Evolutionary conservation across 2,797 vertebrate species (phyloP).

Genomic region (Podargus strigoides): DNA sequence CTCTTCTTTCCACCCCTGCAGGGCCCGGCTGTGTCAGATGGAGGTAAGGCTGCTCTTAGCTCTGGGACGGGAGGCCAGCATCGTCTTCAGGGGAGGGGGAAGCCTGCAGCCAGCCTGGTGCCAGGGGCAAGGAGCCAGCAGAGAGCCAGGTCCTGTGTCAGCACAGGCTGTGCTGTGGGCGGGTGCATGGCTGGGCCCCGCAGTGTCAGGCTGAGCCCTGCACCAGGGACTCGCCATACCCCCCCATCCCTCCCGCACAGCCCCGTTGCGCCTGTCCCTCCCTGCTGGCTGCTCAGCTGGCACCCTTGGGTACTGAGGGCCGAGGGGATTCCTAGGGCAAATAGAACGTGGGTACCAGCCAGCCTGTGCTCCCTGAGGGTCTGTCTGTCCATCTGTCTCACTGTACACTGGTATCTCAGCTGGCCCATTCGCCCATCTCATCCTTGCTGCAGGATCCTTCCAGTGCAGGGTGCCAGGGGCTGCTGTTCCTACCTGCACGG

Average conservation of each 20-base stretch:
- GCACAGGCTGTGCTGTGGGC: background rate
- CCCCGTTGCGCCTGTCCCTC: background rate
- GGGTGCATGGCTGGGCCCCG: accelerated
- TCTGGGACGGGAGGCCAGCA: background rate
- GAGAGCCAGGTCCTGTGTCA: background rate
- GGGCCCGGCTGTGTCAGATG: slow-evolving; percentile 92
- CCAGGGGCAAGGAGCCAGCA: background rate
- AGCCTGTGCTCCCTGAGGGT: background rate
- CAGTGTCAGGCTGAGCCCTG: background rate
- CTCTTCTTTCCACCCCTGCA: slow-evolving; percentile 65
- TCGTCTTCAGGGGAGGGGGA: background rate
- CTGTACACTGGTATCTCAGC: background rate
- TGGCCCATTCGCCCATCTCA: accelerated
- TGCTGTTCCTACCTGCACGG: background rate
- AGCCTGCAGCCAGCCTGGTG: background rate
- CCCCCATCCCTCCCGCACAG: accelerated
- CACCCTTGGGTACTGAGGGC: background rate
- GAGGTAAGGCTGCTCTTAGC: slow-evolving; percentile 82
- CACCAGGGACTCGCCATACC: background rate
- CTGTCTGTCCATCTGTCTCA: background rate
- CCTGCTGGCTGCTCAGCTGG: background rate
- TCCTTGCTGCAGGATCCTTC: background rate
- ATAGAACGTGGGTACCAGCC: background rate
- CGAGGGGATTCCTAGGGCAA: background rate
- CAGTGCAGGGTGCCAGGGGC: accelerated